Percentiles rank a stretch among this genome's conserved stretches.
phyloP scores from a whole-genome alignment of 2,888 invertebrate genomes.

The Ichneumon xanthorius region DNA sequence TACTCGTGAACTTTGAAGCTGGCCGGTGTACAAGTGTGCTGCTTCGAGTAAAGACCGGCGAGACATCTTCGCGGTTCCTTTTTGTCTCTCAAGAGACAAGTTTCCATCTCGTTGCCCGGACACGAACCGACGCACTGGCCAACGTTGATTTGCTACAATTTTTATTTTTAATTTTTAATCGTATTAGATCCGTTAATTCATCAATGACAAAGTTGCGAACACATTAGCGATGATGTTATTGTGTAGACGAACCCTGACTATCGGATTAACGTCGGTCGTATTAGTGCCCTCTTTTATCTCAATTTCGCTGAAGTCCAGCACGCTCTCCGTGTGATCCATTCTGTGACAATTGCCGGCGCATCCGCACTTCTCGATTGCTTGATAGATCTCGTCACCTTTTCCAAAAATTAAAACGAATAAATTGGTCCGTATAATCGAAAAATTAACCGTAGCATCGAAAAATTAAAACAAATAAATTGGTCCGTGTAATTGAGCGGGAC shows the following conservation, averaged over 20 bases:
- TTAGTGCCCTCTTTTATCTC: slow-evolving; percentile 79
- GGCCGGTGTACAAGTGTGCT: slow-evolving; percentile 80
- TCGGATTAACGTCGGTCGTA: slow-evolving; percentile 79
- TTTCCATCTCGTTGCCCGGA: slow-evolving; percentile 80
- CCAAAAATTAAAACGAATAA: too few relatives aligned
- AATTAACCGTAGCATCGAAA: background rate
- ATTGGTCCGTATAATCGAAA: too few relatives aligned
- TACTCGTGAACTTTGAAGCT: slow-evolving; percentile 83
- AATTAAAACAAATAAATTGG: slow-evolving; percentile 11
- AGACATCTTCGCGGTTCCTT: slow-evolving; percentile 81
- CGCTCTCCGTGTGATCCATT: slow-evolving; percentile 83
- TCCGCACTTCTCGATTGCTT: slow-evolving; percentile 84
- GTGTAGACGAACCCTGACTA: slow-evolving; percentile 76
- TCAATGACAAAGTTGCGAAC: background rate
- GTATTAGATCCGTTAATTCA: background rate
- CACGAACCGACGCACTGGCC: slow-evolving; percentile 84
- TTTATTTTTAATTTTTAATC: background rate
- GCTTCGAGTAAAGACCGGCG: slow-evolving; percentile 78
- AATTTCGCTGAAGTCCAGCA: slow-evolving; percentile 84
- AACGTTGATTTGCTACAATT: slow-evolving; percentile 83
- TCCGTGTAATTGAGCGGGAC: too few relatives aligned
- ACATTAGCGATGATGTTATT: background rate
- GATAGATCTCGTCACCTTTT: slow-evolving; percentile 82
- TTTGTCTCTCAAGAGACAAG: slow-evolving; percentile 81
- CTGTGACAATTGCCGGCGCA: slow-evolving; percentile 84